These are phyloP conservation scores for Struthio camelus DNA, from an alignment of 2,113 vertebrate species.

Conservation along the genomic window DNA sequence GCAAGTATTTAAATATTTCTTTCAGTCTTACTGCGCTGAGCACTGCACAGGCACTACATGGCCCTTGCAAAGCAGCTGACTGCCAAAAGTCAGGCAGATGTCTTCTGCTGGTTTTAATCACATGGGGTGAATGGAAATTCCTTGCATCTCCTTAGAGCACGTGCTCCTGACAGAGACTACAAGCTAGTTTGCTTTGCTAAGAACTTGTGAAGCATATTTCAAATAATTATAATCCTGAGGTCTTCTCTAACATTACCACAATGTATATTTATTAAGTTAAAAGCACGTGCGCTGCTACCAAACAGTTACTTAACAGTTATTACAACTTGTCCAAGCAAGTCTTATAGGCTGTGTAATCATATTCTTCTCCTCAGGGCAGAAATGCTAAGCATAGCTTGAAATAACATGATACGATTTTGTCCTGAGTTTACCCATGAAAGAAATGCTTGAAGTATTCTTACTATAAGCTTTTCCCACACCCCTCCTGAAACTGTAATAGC, in stretches of 20 bases:
- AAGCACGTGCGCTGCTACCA: slow-evolving; percentile 34
- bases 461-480: not conserved
- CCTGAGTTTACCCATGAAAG: slow-evolving; percentile 40
- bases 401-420: slow-evolving; percentile 31
- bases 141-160: not conserved
- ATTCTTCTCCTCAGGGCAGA: slow-evolving; percentile 61
- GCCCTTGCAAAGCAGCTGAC: not conserved
- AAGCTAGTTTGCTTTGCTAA: slow-evolving; percentile 20
- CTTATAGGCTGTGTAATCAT: not conserved
- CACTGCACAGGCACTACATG: not conserved
- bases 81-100: not conserved
- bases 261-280: slow-evolving; percentile 54
- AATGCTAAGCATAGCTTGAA: slow-evolving; percentile 51
- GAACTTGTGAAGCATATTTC: slow-evolving; percentile 22
- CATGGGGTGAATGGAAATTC: not conserved
- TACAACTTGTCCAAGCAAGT: slow-evolving; percentile 69
- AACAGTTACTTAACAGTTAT: slow-evolving; percentile 50
- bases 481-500: not conserved
- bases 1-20: not conserved
- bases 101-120: slow-evolving; percentile 1
- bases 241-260: slow-evolving; percentile 42
- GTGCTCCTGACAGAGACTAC: not conserved
- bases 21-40: not conserved
- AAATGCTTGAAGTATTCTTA: not conserved
- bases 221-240: slow-evolving; percentile 58